Percentiles rank a stretch among this genome's conserved stretches.
Conservation (phyloP, 2,113 vertebrate genomes). For the Pygoscelis antarcticus region DNA sequence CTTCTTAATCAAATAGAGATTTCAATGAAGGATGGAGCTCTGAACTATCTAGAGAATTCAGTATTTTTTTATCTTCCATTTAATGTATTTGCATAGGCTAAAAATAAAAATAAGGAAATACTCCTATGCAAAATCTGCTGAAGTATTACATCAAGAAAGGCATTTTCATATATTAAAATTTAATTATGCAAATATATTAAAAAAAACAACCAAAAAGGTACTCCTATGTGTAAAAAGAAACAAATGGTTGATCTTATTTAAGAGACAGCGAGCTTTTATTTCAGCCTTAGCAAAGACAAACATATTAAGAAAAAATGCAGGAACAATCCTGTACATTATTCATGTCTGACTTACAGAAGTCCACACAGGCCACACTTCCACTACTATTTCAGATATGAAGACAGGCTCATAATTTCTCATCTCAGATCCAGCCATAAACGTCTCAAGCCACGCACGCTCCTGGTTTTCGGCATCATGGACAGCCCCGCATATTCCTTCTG, state of each 20-base stretch:
- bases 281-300: background rate
- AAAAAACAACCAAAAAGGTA: fast-evolving
- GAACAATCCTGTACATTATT: background rate
- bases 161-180: background rate
- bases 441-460: fast-evolving
- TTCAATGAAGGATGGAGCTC: background rate
- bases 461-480: background rate
- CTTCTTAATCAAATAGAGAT: background rate
- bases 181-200: background rate
- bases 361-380: fast-evolving
- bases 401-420: background rate
- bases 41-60: background rate
- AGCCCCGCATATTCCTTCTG: fast-evolving
- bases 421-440: fast-evolving
- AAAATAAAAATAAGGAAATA: background rate
- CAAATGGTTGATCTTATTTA: background rate
- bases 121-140: background rate
- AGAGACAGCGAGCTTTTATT: background rate
- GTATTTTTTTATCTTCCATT: background rate
- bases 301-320: background rate
- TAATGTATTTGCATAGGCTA: background rate
- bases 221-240: background rate
- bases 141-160: background rate
- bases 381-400: background rate
- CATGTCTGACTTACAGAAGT: background rate